Evolutionary conservation across 2,113 vertebrate genomes (phyloP), one percentile per base, ranked within the genome.

Genomic region (Misgurnus anguillicaudatus): DNA sequence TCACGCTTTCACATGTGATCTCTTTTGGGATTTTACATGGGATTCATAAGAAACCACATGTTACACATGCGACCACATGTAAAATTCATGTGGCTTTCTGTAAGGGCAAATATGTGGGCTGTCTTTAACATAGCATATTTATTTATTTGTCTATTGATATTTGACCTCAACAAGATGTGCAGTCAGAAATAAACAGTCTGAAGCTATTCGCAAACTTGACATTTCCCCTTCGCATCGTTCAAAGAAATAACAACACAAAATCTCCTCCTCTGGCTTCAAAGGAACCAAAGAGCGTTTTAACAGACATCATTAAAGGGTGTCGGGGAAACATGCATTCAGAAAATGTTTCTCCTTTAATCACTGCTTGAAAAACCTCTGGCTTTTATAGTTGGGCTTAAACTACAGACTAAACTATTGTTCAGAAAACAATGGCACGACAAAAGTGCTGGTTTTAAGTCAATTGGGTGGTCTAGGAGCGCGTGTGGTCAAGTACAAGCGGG

Each of bases 301-400:
- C 80, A 75, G 75, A 79, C 78, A 80, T 75, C 81, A 78, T 85
- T 85, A 82, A 79, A 51, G 69, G 57, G 78, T 83, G 82, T 60
- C 53, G 57, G 51, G 19, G 45, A 45, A 71, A 70, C 19, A 64
- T 80, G 80, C 76, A 82, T 80, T 62, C 48, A 74, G 73, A 85
- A 76, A 72, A 14, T n/a, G 57, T 39, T 72, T 72, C 67, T 77
- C 60, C 74, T 67, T 36, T 75, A 53, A 80, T 80, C 68, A 55
- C 57, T 19, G 60, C 58, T 80, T 55, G 68, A 77, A 58, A 78
- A 69, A 81, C 64, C 53, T 39, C 41, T 80, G 82, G 19, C 67
- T 78, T 83, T 78, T 78, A 66, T 84, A 74, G 68, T 69, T 31
- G n/a, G 57, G 24, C 64, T 78, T 70, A 80, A 77, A 81, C 75